Base-by-base conservation (phyloP, 2,113 vertebrate genomes). In the Dipodomys stephensi region DNA sequence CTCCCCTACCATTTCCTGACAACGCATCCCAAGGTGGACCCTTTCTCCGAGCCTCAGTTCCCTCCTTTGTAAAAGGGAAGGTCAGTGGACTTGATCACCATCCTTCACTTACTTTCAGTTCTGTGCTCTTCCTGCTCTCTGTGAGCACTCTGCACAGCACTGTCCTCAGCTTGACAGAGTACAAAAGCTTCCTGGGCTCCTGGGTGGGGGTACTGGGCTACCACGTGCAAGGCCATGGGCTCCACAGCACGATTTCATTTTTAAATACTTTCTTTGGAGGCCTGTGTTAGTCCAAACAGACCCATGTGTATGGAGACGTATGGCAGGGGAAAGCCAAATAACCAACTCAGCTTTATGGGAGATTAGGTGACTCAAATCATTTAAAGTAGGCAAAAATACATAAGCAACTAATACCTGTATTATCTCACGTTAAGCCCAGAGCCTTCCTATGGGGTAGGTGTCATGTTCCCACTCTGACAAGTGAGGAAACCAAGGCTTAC, bases 331-430 rank as follows among this genome's bases (percentile, higher is more conserved):
- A 44, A 30, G 7, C 53, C 46, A 20, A 83, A 92, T 72, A 60
- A 20, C 83, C 76, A 35, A 4, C 25, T 53, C 81, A 10, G 93
- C 78, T 74, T 87, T 65, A 35, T 7, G 13, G 15, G 62, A 57
- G 62, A 68, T 68, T 19, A 5, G 53, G 78, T 19, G 53, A 64
- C 83, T 93, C 64, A 82, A n/a, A 60, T 79, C 73, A 18, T 73
- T 85, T 78, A 71, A 76, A 49, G 35, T 32, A n/a, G 81, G 49
- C 32, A 20, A 64, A 74, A 46, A 85, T 83, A 91, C 93, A 84
- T 20, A 57, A 65, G 39, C 30, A 39, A 67, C 16, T 71, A 72
- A 32, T 35, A 62, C 30, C 3, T 4, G 5, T 1, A 65, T 35
- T 19, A 19, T 32, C 65, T 30, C 67, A 1, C 11, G 80, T 57